These are phyloP conservation scores for Netta rufina DNA, from an alignment of 2,797 vertebrate genomes.

Conservation along the genomic window DNA sequence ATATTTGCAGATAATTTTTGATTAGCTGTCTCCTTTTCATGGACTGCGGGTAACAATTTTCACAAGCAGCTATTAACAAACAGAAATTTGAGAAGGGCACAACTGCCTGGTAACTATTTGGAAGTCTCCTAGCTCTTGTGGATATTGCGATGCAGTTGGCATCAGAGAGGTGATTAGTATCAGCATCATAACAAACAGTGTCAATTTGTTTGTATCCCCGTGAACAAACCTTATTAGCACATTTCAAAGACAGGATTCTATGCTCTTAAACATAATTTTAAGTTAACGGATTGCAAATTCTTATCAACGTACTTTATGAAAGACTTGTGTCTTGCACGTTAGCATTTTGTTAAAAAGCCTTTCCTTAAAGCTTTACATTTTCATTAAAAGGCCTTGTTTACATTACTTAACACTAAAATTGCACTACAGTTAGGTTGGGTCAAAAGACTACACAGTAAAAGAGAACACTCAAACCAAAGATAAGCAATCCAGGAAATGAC, in stretches of 20 bases:
- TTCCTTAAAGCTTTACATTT: background rate
- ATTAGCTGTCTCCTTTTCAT: background rate
- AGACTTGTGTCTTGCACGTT: background rate
- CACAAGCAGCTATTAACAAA: background rate
- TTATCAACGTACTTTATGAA: background rate
- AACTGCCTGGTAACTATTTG: background rate
- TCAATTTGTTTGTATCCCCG: background rate
- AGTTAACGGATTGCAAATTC: background rate
- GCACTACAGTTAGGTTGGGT: background rate
- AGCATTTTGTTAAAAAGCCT: background rate
- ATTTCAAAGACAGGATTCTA: background rate
- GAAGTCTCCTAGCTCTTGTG: background rate
- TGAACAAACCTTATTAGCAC: background rate
- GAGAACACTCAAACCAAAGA: slow-evolving; percentile 58
- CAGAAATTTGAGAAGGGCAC: background rate
- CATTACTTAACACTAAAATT: background rate
- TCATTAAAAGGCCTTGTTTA: background rate
- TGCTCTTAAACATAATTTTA: background rate
- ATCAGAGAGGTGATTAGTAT: background rate
- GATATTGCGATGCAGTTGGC: background rate
- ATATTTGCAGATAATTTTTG: background rate
- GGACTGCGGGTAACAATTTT: background rate
- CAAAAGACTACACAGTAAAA: slow-evolving; percentile 3
- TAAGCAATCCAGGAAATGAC: slow-evolving; percentile 86
- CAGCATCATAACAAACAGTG: background rate